phyloP scores from a whole-genome alignment of 64 coral and sea anemone species.

The Montipora efflorescens region DNA sequence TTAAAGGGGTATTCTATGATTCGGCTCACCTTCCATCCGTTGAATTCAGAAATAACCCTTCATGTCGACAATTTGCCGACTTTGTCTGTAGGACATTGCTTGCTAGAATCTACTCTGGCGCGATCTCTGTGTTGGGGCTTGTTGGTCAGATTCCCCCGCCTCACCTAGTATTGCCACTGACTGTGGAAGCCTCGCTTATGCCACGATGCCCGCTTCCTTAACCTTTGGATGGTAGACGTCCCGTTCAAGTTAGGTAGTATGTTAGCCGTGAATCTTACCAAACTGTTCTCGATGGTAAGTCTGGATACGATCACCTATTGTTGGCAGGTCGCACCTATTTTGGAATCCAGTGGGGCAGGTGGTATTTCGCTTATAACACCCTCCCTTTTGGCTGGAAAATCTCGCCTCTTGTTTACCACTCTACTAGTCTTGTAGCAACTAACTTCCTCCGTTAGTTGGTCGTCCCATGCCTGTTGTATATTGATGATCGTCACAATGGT shows the following conservation, averaged over 20 bases:
- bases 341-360: neutral
- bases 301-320: neutral
- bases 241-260: conserved; percentile 37
- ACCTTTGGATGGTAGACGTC: conserved; percentile 38
- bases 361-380: neutral
- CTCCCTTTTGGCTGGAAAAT: neutral
- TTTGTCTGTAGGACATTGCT: conserved; percentile 37
- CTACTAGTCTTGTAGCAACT: neutral
- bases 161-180: conserved; percentile 12
- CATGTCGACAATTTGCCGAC: conserved; percentile 25
- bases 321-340: neutral
- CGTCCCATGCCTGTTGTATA: neutral
- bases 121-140: neutral
- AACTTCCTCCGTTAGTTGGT: neutral
- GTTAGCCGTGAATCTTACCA: neutral
- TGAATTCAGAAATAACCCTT: neutral
- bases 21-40: neutral
- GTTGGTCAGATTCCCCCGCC: neutral
- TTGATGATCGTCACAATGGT: neutral
- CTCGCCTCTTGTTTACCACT: neutral
- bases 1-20: conserved; percentile 19
- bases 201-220: conserved; percentile 30
- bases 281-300: neutral
- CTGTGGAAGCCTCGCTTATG: conserved; percentile 1
- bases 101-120: conserved; percentile 1